These are phyloP conservation scores for Strigops habroptila DNA, from an alignment of 2,113 vertebrate species.

Conservation along the genomic window DNA sequence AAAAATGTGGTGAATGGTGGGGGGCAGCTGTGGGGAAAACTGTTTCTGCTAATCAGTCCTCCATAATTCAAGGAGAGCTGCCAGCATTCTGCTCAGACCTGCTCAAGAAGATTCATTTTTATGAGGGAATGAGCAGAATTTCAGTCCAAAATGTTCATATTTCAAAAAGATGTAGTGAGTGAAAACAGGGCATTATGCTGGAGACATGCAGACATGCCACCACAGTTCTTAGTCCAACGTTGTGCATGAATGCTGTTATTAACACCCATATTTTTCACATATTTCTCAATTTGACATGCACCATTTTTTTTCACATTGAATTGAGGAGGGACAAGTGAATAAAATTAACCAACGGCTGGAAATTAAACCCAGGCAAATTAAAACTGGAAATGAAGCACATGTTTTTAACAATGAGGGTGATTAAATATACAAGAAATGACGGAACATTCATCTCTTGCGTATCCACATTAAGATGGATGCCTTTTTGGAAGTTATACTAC, in stretches of 20 bases:
- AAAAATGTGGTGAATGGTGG: not conserved
- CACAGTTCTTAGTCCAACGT: not conserved
- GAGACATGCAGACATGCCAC: conserved; percentile 14
- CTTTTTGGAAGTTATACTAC: not conserved
- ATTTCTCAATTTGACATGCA: conserved; percentile 21
- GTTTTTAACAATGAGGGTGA: not conserved
- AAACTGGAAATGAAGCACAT: conserved; percentile 6
- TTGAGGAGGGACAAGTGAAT: not conserved
- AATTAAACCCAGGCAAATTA: conserved; percentile 25
- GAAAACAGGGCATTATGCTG: conserved; percentile 11
- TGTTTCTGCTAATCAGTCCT: not conserved
- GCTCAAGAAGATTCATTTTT: not conserved
- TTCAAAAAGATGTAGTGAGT: conserved; percentile 9
- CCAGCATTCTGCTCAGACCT: conserved; percentile 3
- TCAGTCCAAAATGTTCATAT: not conserved
- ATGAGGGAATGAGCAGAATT: not conserved
- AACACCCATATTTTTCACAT: conserved; percentile 4
- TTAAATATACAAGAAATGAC: not conserved
- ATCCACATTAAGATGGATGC: not conserved
- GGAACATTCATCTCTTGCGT: not conserved
- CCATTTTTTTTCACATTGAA: not conserved
- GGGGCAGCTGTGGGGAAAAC: not conserved
- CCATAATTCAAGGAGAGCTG: not conserved
- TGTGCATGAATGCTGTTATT: not conserved
- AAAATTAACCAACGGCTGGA: not conserved